phyloP scores from a whole-genome alignment of 2,113 vertebrate genomes.

The Oreotragus oreotragus region DNA sequence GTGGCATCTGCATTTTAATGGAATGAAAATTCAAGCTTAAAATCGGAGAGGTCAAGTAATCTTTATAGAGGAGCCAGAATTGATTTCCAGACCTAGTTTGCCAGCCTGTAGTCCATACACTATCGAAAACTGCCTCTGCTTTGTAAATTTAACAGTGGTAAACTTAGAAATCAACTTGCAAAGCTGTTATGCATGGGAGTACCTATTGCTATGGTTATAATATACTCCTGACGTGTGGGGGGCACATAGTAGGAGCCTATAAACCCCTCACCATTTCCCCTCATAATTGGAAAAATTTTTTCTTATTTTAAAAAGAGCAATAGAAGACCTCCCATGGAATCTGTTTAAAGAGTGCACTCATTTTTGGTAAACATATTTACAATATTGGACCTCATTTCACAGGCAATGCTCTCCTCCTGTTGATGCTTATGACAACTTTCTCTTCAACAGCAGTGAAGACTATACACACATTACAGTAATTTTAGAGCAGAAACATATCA shows the following conservation, averaged over 20 bases:
- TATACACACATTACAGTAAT: not conserved
- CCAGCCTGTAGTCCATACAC: not conserved
- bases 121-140: not conserved
- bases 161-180: not conserved
- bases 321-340: not conserved
- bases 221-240: not conserved
- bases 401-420: not conserved
- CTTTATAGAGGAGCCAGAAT: not conserved
- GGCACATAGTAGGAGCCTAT: not conserved
- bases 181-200: not conserved
- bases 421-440: conserved; percentile 34
- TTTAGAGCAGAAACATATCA: conserved; percentile 52
- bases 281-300: not conserved
- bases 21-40: not conserved
- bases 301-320: not conserved
- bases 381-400: conserved; percentile 23
- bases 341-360: conserved; percentile 4
- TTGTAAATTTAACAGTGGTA: not conserved
- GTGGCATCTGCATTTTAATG: not conserved
- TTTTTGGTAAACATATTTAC: conserved; percentile 49
- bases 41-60: not conserved
- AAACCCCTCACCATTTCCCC: not conserved
- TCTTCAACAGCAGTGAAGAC: not conserved
- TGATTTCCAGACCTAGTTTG: not conserved
- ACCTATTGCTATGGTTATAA: not conserved